Base-by-base conservation (phyloP, 2,797 vertebrate genomes). In the Lates japonicus region DNA sequence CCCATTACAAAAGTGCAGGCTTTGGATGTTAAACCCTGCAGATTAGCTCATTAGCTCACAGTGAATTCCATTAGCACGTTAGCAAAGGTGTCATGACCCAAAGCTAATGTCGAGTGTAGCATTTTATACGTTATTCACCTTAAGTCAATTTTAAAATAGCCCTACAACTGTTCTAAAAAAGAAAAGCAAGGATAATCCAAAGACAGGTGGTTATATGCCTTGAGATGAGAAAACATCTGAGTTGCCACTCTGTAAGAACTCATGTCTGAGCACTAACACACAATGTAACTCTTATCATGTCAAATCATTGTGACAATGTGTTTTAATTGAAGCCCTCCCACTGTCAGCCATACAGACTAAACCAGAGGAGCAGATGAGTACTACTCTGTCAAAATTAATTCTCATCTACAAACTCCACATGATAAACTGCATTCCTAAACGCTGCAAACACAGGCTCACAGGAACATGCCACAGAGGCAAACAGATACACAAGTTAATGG, bases 11-110 rank as follows among this genome's bases (percentile, higher is more conserved):
- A 82, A 87, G 76, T 84, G 86, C 75, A 87, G 63, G 75, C 77
- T 80, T 85, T 74, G 60, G 89, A 86, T 62, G 73, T 83, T 89
- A 88, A 87, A 84, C 83, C 76, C 67, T 63, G 37, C 79, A 82
- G 79, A 91, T 92, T 87, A 88, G 86, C 87, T 83, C 86, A 82
- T 74, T 29, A 29, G 25, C 25, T 29, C 76, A 80, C 81, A 79
- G 89, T 75, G 78, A 84, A 87, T 88, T 75, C 78, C 86, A 94
- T 95, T 94, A 95, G 90, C 85, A 85, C 80, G 84, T 90, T 79
- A 89, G 85, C 73, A 75, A 76, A 88, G 74, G 78, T 92, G 91
- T 62, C 76, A 87, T 88, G 88, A 91, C 92, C 83, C 89, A 80
- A 80, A 89, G 90, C 82, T 88, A 87, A 93, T 92, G 88, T 77